Evolutionary conservation across 1,140 invertebrate species (phyloP).

Genomic region (Oedothorax gibbosus): DNA sequence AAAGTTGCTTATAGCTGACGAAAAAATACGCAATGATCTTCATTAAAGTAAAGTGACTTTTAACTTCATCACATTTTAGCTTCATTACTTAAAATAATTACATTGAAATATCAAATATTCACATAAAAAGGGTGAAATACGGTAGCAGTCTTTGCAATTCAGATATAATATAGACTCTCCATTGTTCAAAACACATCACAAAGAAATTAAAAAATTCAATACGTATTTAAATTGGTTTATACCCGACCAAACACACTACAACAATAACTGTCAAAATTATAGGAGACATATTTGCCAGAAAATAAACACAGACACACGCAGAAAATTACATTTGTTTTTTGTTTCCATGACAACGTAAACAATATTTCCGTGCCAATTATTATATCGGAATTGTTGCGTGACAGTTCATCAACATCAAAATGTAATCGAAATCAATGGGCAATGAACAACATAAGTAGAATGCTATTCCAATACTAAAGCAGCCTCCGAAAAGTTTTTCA

Average conservation of each 20-base stretch:
- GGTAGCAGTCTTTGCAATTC: background rate
- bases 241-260: background rate
- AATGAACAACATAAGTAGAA: too few relatives aligned
- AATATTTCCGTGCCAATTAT: background rate
- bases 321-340: background rate
- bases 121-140: too few relatives aligned
- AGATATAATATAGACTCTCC: background rate
- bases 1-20: too few relatives aligned
- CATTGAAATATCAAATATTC: too few relatives aligned
- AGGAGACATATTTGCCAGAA: too few relatives aligned
- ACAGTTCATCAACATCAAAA: slow-evolving; percentile 13
- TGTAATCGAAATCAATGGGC: slow-evolving; percentile 8
- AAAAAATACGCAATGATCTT: too few relatives aligned
- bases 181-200: background rate
- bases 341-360: slow-evolving; percentile 30
- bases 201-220: background rate
- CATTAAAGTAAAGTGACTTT: too few relatives aligned
- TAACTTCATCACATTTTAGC: too few relatives aligned
- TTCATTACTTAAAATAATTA: too few relatives aligned
- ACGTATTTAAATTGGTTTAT: background rate
- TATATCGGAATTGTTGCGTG: slow-evolving; percentile 11
- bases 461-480: too few relatives aligned
- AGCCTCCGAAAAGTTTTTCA: too few relatives aligned
- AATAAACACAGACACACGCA: too few relatives aligned
- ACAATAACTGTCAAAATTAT: background rate